phyloP scores from a whole-genome alignment of 2,797 vertebrate genomes.

The Myotis pilosus region DNA sequence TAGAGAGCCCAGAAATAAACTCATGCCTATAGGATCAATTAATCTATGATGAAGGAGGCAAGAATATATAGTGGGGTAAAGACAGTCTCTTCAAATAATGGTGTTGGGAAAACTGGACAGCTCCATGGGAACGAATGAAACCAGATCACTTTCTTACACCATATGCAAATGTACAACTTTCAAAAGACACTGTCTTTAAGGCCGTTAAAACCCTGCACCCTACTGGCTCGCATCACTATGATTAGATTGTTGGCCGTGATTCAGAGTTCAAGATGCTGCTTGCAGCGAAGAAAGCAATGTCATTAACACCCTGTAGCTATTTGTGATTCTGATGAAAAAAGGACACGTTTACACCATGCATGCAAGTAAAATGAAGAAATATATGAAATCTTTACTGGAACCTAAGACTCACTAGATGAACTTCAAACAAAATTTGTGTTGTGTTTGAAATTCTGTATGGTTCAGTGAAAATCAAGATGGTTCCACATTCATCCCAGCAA shows the following conservation, averaged over 20 bases:
- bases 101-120: neutral
- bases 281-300: neutral
- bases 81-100: neutral
- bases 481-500: neutral
- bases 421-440: neutral
- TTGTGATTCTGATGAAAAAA: constrained; percentile 9
- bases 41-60: neutral
- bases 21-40: neutral
- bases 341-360: neutral
- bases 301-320: neutral
- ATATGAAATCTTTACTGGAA: neutral
- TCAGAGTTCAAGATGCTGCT: constrained; percentile 52
- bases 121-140: neutral
- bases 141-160: neutral
- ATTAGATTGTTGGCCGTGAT: neutral
- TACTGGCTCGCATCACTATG: neutral
- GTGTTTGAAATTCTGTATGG: neutral
- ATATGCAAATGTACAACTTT: neutral
- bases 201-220: neutral
- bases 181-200: neutral
- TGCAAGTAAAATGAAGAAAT: constrained; percentile 14
- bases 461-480: neutral
- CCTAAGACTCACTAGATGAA: neutral
- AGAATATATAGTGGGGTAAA: neutral
- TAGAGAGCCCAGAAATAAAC: neutral